phyloP scores from a whole-genome alignment of 2,888 invertebrate species.

The Diabrotica balteata region DNA sequence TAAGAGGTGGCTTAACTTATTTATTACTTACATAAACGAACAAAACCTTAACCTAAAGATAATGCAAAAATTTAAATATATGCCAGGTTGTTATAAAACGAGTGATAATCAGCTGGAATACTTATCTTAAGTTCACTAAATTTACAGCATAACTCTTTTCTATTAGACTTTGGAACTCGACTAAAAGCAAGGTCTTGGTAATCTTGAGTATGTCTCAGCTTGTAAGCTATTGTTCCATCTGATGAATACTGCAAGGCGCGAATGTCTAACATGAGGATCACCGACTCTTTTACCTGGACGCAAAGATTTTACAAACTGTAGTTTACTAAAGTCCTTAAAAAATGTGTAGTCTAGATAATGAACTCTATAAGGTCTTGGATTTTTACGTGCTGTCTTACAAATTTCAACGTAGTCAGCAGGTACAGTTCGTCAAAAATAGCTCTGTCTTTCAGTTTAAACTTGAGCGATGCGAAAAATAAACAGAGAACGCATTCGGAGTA shows the following conservation, averaged over 20 bases:
- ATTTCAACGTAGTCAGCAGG: neutral
- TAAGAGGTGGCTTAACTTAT: neutral
- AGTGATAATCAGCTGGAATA: slow-evolving; percentile 2
- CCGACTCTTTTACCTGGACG: neutral
- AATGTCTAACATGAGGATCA: neutral
- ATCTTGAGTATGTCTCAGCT: neutral
- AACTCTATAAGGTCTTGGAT: neutral
- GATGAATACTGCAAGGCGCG: neutral
- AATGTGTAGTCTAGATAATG: neutral
- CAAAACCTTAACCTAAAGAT: neutral
- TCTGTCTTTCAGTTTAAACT: too few relatives aligned
- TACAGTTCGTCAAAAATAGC: too few relatives aligned
- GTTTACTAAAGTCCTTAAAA: slow-evolving; percentile 1
- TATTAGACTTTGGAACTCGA: neutral
- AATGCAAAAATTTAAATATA: neutral
- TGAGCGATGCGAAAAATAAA: too few relatives aligned
- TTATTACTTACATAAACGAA: too few relatives aligned
- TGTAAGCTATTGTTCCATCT: neutral
- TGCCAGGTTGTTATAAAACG: neutral
- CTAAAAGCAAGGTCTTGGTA: neutral
- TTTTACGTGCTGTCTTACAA: neutral
- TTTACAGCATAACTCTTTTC: neutral
- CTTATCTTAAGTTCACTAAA: neutral
- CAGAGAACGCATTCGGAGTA: too few relatives aligned
- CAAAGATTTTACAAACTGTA: neutral